These are phyloP conservation scores for Pyrgilauda ruficollis DNA, from an alignment of 2,113 vertebrate species.

Conservation along the genomic window DNA sequence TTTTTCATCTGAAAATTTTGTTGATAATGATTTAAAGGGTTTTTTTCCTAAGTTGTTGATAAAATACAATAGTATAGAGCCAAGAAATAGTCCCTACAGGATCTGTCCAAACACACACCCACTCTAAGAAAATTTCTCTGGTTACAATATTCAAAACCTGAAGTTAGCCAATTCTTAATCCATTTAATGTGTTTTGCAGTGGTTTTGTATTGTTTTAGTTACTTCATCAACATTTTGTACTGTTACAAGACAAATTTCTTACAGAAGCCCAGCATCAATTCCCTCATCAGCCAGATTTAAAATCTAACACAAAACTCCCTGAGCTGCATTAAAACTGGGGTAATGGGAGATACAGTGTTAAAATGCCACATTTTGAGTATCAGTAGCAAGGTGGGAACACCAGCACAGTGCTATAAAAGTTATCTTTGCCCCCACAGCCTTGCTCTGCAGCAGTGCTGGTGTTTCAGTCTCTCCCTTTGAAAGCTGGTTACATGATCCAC, in stretches of 20 bases:
- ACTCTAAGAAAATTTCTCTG: constrained; percentile 47
- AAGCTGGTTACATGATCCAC: not conserved
- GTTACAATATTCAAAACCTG: not conserved
- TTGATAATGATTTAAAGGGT: not conserved
- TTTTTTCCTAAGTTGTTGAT: not conserved
- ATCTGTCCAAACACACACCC: constrained; percentile 32
- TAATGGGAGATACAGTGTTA: accelerated
- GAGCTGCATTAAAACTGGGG: not conserved
- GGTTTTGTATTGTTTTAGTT: not conserved
- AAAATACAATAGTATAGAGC: not conserved
- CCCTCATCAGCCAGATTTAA: not conserved
- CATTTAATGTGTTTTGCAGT: constrained; percentile 3
- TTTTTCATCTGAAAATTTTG: not conserved
- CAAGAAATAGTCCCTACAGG: not conserved
- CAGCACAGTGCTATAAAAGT: accelerated
- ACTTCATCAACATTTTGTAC: not conserved
- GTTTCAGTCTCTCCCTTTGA: not conserved
- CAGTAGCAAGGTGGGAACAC: not conserved
- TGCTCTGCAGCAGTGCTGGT: not conserved
- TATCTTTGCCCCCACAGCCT: not conserved
- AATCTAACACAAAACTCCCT: not conserved
- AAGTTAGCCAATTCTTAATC: constrained; percentile 32
- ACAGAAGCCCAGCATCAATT: constrained; percentile 1
- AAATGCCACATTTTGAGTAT: not conserved
- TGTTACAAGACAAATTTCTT: not conserved